Conservation (phyloP, 2,113 vertebrate genomes). For the Macrotis lagotis region DNA sequence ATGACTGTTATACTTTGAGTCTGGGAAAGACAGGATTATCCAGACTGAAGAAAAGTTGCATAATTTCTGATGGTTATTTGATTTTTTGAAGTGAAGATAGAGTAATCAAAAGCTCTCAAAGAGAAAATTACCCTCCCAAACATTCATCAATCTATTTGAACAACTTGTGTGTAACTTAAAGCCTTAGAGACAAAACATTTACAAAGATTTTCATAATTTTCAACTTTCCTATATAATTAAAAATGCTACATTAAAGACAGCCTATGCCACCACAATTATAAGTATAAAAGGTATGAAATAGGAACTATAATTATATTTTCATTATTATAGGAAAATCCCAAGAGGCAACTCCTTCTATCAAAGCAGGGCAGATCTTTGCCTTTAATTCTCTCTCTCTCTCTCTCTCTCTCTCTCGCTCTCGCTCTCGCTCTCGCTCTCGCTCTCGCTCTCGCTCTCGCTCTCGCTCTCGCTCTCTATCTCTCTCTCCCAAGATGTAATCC, state of each 20-base stretch:
- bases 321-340: not conserved
- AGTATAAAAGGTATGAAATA: not conserved
- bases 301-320: not conserved
- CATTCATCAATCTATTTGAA: not conserved
- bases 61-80: not conserved
- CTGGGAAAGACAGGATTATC: not conserved
- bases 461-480: no score
- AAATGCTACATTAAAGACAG: constrained; percentile 5
- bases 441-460: no score
- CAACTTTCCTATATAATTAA: not conserved
- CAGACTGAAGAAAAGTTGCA: not conserved
- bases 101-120: not conserved
- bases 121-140: not conserved
- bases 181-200: not conserved
- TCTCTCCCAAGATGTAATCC: not conserved
- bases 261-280: not conserved
- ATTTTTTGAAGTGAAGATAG: not conserved
- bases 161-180: not conserved
- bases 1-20: not conserved
- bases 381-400: not conserved
- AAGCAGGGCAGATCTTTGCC: not conserved
- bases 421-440: no score
- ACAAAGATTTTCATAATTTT: not conserved
- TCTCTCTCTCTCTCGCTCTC: no score
- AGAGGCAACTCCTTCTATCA: not conserved